Base-by-base conservation (phyloP, 2,888 invertebrate genomes). In the Eupeodes latifasciatus region DNA sequence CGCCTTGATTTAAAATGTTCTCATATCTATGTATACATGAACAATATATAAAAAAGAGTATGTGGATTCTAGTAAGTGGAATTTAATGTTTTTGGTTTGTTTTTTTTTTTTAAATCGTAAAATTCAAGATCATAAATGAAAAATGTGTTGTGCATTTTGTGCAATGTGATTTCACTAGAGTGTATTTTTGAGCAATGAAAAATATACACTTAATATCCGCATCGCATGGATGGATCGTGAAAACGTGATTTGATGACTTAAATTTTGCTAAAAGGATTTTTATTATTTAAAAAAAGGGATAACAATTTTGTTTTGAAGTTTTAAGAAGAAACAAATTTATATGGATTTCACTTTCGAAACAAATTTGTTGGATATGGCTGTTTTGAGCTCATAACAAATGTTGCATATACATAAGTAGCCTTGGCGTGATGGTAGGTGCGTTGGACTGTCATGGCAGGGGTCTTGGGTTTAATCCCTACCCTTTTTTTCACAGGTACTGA, bases 181-280 rank as follows among this genome's bases (percentile, higher is more conserved):
- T 27, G 27, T 27, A 27, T 27, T 27, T 27, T 27, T 27, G 2
- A 47, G 34, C 34, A 36, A 19, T 71, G 10, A 69, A 53, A 69
- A 11, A 6, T 12, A 27, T 19, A 2, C 11, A 36, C 19, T 40
- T 40, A 40, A 40, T 40, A 9, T 55, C 1, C 19, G 27, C 27
- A 27, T 3, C 1, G 27, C 3, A 14, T 55, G 19, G 9, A 51
- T 40, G 40, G 14, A 71, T 55, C 19, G 16, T 71, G 55, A 40
- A n/a, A n/a, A 16, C 27, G 27, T 27, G 27, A 40, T 40, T 5
- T 40, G 55, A 55, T 36, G 34, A 11, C 27, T 66, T 66, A 51
- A 27, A 34, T 55, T 71, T 55, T 53, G 71, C 40, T 71, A 71
- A 71, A 71, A 71, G 71, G 71, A 44, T 71, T 71, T 71, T 71